phyloP scores from a whole-genome alignment of 2,113 vertebrate genomes.

The Cromileptes altivelis region DNA sequence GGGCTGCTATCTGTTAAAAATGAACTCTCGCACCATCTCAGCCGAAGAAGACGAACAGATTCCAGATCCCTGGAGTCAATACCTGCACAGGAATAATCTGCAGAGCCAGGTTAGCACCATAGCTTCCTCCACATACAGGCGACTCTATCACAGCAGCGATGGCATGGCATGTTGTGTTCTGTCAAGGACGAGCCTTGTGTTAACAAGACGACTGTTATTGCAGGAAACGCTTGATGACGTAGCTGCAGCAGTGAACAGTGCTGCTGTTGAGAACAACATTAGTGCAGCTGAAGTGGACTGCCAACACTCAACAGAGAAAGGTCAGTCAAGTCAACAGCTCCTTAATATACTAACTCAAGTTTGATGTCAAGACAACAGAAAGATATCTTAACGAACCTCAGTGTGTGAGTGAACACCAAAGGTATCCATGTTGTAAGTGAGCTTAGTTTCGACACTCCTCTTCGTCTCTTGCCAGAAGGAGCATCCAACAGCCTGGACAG shows the following conservation, averaged over 20 bases:
- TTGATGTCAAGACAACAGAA: too few relatives aligned
- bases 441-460: background rate
- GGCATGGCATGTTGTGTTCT: background rate
- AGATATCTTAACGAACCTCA: background rate
- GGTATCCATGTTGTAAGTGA: background rate
- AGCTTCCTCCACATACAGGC: background rate
- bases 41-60: slow-evolving; percentile 93
- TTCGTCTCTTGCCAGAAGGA: slow-evolving; percentile 77
- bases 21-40: slow-evolving; percentile 91
- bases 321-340: slow-evolving; percentile 66
- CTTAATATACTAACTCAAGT: background rate
- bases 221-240: slow-evolving; percentile 90
- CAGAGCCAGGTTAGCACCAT: slow-evolving; percentile 87
- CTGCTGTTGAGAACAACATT: slow-evolving; percentile 85
- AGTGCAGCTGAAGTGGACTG: slow-evolving; percentile 81
- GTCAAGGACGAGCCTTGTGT: background rate
- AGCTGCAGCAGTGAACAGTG: slow-evolving; percentile 81
- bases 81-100: slow-evolving; percentile 92
- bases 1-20: slow-evolving; percentile 96
- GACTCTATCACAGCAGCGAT: background rate
- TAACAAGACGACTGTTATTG: background rate
- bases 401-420: too few relatives aligned
- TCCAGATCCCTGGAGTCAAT: slow-evolving; percentile 99
- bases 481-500: slow-evolving; percentile 84
- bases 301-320: slow-evolving; percentile 85